These are phyloP conservation scores for Argopecten irradians DNA, from an alignment of 1,140 invertebrate species.

Conservation along the genomic window DNA sequence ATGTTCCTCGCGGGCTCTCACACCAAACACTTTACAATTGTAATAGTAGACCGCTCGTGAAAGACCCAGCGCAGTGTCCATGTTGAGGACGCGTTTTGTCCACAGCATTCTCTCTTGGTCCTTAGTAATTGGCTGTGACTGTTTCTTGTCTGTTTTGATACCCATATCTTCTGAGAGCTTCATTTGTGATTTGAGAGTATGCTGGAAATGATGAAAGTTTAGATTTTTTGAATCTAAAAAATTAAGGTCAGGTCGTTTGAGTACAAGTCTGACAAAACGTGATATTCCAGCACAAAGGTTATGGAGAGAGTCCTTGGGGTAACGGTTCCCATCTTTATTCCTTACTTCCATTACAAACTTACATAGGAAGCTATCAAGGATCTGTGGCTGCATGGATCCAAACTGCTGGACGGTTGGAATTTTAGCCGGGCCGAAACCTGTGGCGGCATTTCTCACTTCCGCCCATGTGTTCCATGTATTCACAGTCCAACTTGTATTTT, in stretches of 20 bases:
- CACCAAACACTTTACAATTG: conserved; percentile 33
- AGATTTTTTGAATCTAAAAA: conserved; percentile 15
- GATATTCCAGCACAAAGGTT: conserved; percentile 25
- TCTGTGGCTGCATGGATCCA: background rate
- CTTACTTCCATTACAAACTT: conserved; percentile 34
- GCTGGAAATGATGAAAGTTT: conserved; percentile 27
- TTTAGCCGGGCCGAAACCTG: background rate
- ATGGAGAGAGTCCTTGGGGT: conserved; percentile 18
- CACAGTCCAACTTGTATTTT: conserved; percentile 34
- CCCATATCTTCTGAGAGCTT: conserved; percentile 20
- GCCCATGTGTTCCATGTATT: conserved; percentile 42
- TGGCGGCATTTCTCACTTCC: conserved; percentile 35
- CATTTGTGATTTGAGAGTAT: background rate
- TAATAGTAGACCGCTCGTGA: conserved; percentile 28
- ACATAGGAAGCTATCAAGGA: conserved; percentile 10
- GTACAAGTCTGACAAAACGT: background rate
- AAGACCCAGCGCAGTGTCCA: conserved; percentile 25
- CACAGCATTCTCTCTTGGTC: conserved; percentile 29
- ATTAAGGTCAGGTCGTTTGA: conserved; percentile 27
- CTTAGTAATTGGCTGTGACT: conserved; percentile 29
- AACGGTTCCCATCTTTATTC: background rate
- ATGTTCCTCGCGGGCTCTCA: background rate
- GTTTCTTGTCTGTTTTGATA: conserved; percentile 28
- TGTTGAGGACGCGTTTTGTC: conserved; percentile 14
- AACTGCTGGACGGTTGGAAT: conserved; percentile 7